phyloP scores from a whole-genome alignment of 2,113 vertebrate genomes.

The Osmerus mordax region DNA sequence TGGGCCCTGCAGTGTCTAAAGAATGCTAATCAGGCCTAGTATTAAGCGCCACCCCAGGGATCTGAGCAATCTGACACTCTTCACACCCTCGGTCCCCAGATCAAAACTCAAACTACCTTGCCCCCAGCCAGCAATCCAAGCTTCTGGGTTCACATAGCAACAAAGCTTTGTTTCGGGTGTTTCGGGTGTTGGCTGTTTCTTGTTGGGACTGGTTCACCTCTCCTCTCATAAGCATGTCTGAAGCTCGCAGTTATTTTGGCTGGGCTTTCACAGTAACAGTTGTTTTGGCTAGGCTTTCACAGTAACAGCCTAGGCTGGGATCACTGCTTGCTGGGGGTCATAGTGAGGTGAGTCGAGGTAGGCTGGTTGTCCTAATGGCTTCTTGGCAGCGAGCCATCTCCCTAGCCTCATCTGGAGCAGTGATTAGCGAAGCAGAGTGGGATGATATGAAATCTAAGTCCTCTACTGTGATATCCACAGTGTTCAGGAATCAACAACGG shows the following conservation, averaged over 20 bases:
- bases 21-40: constrained; percentile 37
- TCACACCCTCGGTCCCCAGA: constrained; percentile 13
- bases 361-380: constrained; percentile 4
- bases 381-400: constrained; percentile 23
- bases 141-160: background rate
- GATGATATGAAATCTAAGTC: constrained; percentile 50
- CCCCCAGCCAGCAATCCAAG: background rate
- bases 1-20: constrained; percentile 24
- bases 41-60: constrained; percentile 22
- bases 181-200: background rate
- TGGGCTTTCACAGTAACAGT: background rate
- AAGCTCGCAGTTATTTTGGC: background rate
- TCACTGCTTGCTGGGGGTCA: constrained; percentile 32
- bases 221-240: background rate
- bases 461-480: constrained; percentile 41
- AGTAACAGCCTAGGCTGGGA: constrained; percentile 28
- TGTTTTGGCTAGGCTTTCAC: background rate
- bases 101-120: background rate
- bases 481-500: constrained; percentile 43
- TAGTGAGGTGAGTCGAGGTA: constrained; percentile 7
- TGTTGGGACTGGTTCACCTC: background rate
- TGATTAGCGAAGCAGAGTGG: constrained; percentile 27
- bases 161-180: background rate
- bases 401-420: constrained; percentile 38
- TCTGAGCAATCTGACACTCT: constrained; percentile 4